Evolutionary conservation across 2,113 vertebrate species (phyloP), one percentile per base, ranked within the genome.

Genomic region (Vimba vimba): DNA sequence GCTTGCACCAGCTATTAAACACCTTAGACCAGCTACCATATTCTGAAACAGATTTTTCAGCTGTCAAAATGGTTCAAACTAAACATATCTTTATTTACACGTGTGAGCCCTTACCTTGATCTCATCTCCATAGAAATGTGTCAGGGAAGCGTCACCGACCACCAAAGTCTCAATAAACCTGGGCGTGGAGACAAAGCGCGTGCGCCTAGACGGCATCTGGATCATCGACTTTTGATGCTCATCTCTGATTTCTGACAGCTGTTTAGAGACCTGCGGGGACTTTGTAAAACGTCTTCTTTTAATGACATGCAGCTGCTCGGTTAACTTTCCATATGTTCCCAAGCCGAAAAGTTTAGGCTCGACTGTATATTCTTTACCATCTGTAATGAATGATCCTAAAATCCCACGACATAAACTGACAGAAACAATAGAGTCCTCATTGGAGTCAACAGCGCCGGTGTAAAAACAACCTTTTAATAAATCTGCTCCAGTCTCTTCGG

Each of bases 161-260:
- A 97, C 91, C 90, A 97, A 90, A 4, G 95, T 96, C 91, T 97
- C 96, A 89, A 97, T 94, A 64, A 93, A 97, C 9, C 95, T 95
- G 9, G 95, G 94, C 87, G 93, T 93, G 0, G 96, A 96, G 7
- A 96, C 94, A 90, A 96, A 96, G 15, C 96, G 88, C 27, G 66
- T 85, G 43, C 33, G 55, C 36, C 86, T 85, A n/a, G 74, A 68
- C 6, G 68, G 2, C 25, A 45, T 30, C 4, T 15, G 52, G n/a
- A 23, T 11, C 10, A 13, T 23, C 25, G 5, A 11, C n/a, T 30
- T 13, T 45, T 36, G 57, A 17, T 57, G 64, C 52, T 84, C 83
- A 50, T 79, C 85, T 69, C 39, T 10, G n/a, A 71, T 79, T 39
- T 82, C 84, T 43, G 77, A 83, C 1, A 50, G 71, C 17, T 15